Percentiles rank a stretch among this genome's conserved stretches.
phyloP scores from a whole-genome alignment of 2,888 invertebrate genomes.

The Prosapia bicincta region DNA sequence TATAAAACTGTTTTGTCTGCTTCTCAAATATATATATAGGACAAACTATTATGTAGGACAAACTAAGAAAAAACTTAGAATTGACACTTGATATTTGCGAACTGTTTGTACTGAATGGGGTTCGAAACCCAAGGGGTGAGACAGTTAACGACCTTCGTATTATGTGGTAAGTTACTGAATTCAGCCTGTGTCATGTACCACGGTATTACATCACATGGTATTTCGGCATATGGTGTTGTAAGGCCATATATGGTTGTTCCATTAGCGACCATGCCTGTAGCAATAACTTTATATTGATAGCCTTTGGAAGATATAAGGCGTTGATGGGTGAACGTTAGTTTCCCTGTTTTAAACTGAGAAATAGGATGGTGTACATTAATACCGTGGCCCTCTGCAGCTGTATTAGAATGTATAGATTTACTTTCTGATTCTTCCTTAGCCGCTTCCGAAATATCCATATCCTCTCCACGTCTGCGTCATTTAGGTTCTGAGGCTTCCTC shows the following conservation, averaged over 20 bases:
- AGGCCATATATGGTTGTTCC: not conserved
- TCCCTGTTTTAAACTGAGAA: not conserved
- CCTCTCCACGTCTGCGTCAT: not conserved
- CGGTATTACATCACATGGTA: not conserved
- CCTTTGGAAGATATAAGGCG: not conserved
- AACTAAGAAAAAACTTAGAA: not conserved
- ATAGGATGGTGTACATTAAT: not conserved
- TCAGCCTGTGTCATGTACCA: slow-evolving; percentile 3
- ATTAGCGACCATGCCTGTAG: not conserved
- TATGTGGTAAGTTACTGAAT: not conserved
- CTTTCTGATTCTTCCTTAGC: not conserved
- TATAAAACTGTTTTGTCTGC: slow-evolving; percentile 42
- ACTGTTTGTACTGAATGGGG: slow-evolving; percentile 3
- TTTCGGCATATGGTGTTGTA: not conserved
- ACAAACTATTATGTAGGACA: too few relatives aligned
- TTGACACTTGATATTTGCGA: not conserved
- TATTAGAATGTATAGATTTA: not conserved
- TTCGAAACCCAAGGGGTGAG: not conserved
- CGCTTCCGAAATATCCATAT: not conserved
- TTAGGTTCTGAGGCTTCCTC: too few relatives aligned
- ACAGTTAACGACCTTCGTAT: not conserved
- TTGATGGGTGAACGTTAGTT: not conserved
- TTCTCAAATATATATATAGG: too few relatives aligned
- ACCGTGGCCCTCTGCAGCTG: not conserved
- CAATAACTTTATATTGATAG: not conserved